Base-by-base conservation (phyloP, 2,888 invertebrate species). In the Acleris holmiana region DNA sequence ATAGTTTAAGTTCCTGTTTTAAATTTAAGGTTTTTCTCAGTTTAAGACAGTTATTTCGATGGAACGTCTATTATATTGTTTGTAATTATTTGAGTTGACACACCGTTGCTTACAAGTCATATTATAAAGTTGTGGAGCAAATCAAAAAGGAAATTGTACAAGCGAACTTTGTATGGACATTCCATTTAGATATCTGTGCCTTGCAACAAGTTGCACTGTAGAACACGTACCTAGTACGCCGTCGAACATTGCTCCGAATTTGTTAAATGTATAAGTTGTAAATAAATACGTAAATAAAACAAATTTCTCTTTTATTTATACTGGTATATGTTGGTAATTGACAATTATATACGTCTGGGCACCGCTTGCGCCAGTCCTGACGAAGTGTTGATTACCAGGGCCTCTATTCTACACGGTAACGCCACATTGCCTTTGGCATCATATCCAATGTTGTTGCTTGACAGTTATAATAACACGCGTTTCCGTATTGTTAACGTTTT, bases 221-320 rank as follows among this genome's bases (percentile, higher is more conserved):
- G 79, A 53, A 67, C 65, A 78, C 77, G 76, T 79, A 75, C 73
- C 67, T 78, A 81, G 77, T 73, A 75, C 78, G 77, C 83, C 80
- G 80, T 80, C 76, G 71, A 74, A 64, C 69, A 80, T 83, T 80
- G 82, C 83, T 88, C 86, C 80, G 79, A 68, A 65, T 53, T 66
- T 61, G 65, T 60, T 77, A 75, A 85, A 74, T 76, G 76, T 71
- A 80, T 84, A 86, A 85, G 84, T 83, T 89, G 90, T 90, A 90
- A 90, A 89, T 89, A 90, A 85, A 87, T 75, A 79, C 72, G 72
- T 76, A 79, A 76, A 79, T 79, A 73, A 73, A 19, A 53, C 1
- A 23, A 25, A 25, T 17, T 17, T 6, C 29, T 47, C 4, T 25
- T n/a, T 50, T 23, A 49, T 21, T 21, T 19, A n/a, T 21, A 13